Percentiles rank a stretch among this genome's conserved stretches.
These are phyloP conservation scores for Sebastes umbrosus DNA, from an alignment of 2,797 vertebrate species.

Conservation along the genomic window DNA sequence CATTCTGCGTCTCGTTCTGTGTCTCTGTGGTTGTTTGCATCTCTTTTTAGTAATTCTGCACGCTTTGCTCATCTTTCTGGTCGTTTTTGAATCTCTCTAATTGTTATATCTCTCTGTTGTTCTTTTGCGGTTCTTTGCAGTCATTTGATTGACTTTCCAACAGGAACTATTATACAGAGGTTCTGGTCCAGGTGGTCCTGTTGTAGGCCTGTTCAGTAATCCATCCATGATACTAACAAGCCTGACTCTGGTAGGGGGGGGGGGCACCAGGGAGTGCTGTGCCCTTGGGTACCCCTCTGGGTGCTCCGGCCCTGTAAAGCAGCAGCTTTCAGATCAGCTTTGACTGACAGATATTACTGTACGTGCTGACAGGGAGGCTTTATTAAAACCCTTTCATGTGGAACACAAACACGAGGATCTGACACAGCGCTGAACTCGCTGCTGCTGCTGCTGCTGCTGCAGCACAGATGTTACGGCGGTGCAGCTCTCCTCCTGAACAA, in stretches of 20 bases:
- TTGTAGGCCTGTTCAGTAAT: not conserved
- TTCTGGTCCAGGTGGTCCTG: not conserved
- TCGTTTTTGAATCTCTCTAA: too few species aligned
- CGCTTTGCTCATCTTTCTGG: too few species aligned
- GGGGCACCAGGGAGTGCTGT: not conserved
- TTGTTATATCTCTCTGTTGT: not conserved
- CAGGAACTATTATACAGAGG: not conserved
- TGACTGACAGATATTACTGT: slow-evolving; percentile 63
- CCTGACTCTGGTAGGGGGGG: not conserved
- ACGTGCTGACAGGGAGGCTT: slow-evolving; percentile 63
- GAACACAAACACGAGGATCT: slow-evolving; percentile 48
- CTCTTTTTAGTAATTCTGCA: too few species aligned
- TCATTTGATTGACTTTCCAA: not conserved
- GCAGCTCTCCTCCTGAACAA: slow-evolving; percentile 25
- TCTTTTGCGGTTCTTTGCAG: not conserved
- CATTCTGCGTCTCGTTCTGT: not conserved
- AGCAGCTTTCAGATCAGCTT: slow-evolving; percentile 14
- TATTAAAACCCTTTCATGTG: slow-evolving; percentile 70
- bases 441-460: slow-evolving; percentile 57
- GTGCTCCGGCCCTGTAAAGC: not conserved
- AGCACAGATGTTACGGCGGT: slow-evolving; percentile 60
- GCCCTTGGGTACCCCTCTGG: not conserved
- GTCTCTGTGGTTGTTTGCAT: not conserved
- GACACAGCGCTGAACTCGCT: slow-evolving; percentile 32
- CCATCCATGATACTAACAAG: not conserved